Conservation (phyloP, 2,113 vertebrate genomes). For the Rutilus rutilus region DNA sequence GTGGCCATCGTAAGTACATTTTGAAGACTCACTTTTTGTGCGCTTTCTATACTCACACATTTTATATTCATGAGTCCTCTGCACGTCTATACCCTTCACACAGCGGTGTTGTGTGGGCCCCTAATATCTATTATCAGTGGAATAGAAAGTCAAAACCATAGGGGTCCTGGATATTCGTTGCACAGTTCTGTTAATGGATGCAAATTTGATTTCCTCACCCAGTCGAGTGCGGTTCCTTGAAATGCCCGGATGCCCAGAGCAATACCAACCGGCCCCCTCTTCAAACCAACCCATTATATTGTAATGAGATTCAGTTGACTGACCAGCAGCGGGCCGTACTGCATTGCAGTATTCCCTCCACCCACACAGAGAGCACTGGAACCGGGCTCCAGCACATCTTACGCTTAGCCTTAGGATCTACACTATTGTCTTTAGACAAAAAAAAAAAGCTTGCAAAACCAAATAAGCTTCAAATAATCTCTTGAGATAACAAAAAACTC, state of each 20-base stretch:
- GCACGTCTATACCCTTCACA: neutral
- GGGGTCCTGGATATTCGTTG: neutral
- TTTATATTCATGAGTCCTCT: constrained; percentile 23
- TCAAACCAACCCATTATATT: constrained; percentile 26
- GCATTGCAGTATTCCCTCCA: constrained; percentile 51
- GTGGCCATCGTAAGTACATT: constrained; percentile 89
- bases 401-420: neutral
- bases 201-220: constrained; percentile 39
- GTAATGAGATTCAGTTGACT: constrained; percentile 46
- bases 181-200: constrained; percentile 31
- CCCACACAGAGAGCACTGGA: constrained; percentile 16
- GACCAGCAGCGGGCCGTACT: constrained; percentile 22
- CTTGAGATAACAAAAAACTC: neutral
- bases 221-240: constrained; percentile 21
- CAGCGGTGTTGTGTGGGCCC: neutral
- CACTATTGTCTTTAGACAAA: constrained; percentile 17
- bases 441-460: neutral
- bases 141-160: constrained; percentile 31
- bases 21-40: neutral
- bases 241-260: constrained; percentile 11
- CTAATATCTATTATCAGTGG: neutral
- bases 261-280: constrained; percentile 2
- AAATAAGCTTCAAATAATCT: neutral
- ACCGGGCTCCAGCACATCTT: neutral
- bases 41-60: neutral